phyloP scores from a whole-genome alignment of 2,113 vertebrate genomes.

The Rhea pennata region DNA sequence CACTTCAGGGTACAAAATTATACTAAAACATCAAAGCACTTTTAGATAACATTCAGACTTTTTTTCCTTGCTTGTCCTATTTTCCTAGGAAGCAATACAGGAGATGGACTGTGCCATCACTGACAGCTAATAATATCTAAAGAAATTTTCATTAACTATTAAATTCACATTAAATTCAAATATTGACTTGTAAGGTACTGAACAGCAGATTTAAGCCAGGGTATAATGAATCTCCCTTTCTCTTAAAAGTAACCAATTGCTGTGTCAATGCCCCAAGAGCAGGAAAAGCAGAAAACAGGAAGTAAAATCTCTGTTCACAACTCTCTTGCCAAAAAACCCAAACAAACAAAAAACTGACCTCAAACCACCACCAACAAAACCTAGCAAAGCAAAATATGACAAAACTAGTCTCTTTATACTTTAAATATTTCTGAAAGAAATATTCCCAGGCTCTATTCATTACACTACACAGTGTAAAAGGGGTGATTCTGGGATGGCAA shows the following conservation, averaged over 20 bases:
- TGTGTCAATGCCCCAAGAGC: neutral
- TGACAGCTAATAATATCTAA: neutral
- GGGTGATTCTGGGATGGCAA: accelerated
- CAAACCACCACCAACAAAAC: too few relatives aligned
- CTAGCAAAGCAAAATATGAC: accelerated
- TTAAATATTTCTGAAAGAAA: accelerated
- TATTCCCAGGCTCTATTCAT: neutral
- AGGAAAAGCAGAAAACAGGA: neutral
- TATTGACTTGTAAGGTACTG: neutral
- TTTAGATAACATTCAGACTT: neutral
- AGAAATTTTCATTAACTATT: slow-evolving; percentile 14
- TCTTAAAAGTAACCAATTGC: slow-evolving; percentile 4
- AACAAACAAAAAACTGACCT: neutral
- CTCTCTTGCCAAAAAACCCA: neutral
- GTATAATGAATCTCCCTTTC: neutral
- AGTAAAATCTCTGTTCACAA: neutral
- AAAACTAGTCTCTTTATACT: neutral
- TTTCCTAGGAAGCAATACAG: neutral
- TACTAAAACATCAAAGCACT: neutral
- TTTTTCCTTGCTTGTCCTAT: neutral
- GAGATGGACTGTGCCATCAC: neutral
- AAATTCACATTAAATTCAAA: neutral
- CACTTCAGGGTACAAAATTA: neutral
- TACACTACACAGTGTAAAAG: neutral
- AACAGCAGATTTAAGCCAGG: slow-evolving; percentile 15